A percentile compares a stretch with the other conserved stretches of the same genome.
Conservation (phyloP, 2,888 invertebrate genomes). For the Gibbula magus region DNA sequence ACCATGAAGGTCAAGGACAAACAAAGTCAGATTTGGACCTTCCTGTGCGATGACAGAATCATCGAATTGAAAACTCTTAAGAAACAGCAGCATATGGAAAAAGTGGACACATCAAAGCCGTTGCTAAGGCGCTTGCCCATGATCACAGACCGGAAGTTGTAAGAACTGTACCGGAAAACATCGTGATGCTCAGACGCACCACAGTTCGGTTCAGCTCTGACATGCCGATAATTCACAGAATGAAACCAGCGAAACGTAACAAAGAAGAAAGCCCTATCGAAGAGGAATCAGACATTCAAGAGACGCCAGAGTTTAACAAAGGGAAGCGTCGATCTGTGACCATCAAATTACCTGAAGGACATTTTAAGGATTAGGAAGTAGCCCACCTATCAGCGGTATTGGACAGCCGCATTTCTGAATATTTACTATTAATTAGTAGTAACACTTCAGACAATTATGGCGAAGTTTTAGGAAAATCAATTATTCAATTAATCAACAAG, state of each 20-base stretch:
- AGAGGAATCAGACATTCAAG: background rate
- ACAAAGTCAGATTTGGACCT: background rate
- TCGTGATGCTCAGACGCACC: slow-evolving; percentile 16
- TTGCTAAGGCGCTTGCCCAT: background rate
- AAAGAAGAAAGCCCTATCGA: background rate
- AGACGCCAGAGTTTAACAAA: background rate
- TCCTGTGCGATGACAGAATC: background rate
- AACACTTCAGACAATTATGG: too few relatives aligned
- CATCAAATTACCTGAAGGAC: background rate
- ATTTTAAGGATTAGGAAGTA: background rate
- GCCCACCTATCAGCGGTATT: background rate
- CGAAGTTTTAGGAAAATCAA: too few relatives aligned
- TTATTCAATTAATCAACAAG: too few relatives aligned
- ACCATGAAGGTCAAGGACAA: slow-evolving; percentile 5
- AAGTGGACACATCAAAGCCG: background rate
- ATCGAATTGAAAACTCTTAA: background rate
- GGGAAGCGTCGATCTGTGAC: background rate
- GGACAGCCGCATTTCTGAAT: too few relatives aligned
- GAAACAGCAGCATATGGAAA: background rate
- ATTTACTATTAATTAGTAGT: too few relatives aligned
- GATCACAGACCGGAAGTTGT: slow-evolving; percentile 16
- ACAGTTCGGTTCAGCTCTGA: background rate
- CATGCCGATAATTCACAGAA: background rate
- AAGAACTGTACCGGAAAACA: slow-evolving; percentile 16
- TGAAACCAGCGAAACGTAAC: background rate